phyloP scores from a whole-genome alignment of 2,797 vertebrate genomes.

The Falco columbarius region DNA sequence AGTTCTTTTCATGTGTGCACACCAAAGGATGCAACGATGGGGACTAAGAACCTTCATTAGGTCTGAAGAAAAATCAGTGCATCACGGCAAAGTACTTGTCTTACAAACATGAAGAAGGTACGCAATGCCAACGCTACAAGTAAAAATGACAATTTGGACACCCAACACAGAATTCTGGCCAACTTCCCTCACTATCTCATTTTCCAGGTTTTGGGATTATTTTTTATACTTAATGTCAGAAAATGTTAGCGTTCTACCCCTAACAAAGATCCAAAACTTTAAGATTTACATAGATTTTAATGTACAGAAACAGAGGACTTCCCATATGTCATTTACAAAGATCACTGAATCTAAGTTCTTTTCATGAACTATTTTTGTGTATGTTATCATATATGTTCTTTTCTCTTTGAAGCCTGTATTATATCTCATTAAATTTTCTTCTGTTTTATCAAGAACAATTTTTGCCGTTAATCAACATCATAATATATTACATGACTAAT shows the following conservation, averaged over 20 bases:
- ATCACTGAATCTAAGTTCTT: background rate
- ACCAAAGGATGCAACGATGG: background rate
- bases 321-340: background rate
- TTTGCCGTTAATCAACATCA: background rate
- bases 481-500: background rate
- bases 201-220: background rate
- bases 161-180: background rate
- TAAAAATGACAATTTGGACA: background rate
- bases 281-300: background rate
- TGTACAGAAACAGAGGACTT: background rate
- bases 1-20: background rate
- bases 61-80: background rate
- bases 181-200: background rate
- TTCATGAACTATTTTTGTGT: background rate
- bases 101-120: background rate
- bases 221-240: background rate
- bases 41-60: background rate
- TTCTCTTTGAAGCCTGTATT: background rate
- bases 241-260: background rate
- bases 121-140: background rate
- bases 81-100: background rate
- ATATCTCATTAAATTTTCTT: background rate
- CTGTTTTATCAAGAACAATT: background rate
- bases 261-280: background rate
- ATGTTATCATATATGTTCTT: background rate